Evolutionary conservation across 1,140 invertebrate species (phyloP), one percentile per base, ranked within the genome.

Genomic region (Aporrectodea caliginosa): DNA sequence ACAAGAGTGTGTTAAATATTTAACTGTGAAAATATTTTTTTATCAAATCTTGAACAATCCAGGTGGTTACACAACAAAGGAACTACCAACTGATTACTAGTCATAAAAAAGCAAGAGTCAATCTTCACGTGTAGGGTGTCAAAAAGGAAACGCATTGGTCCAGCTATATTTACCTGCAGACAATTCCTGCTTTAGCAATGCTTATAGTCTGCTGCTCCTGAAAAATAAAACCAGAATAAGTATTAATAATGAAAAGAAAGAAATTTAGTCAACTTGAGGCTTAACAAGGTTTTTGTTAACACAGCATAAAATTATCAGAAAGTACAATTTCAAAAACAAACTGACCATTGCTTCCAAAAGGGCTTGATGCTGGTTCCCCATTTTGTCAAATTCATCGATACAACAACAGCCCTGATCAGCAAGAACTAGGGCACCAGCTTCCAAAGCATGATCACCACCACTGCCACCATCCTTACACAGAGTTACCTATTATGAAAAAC

Each of bases 351-450:
- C 94, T 91, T 98, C 96, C 69, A 98, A 88, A 58, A 98, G 88
- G 73, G 92, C 92, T 89, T 92, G 90, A 87, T 93, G 92, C 84
- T 96, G 94, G 83, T 94, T 93, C 43, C 90, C 88, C 92, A 97
- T 94, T 90, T 98, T 98, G 88, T 98, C 96, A 86, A 98, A 95
- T 88, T 98, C 96, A 88, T 98, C 96, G 69, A 98, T 94, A 84
- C 95, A 96, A 87, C 96, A 98, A 72, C 92, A 92, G 0, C 96
- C 96, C 85, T 92, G 92, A 86, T 96, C 94, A 76, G 89, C 87
- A 71, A 89, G 78, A 2, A 89, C 88, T 30, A 90, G 80, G 6
- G 89, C 95, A 89, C 97, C 95, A 80, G 94, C 95, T 89, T 97
- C 95, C 74, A 97, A 88, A 1, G 92, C 91, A 89, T 93, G 94